phyloP scores from a whole-genome alignment of 2,888 invertebrate genomes.

The Apamea monoglypha region DNA sequence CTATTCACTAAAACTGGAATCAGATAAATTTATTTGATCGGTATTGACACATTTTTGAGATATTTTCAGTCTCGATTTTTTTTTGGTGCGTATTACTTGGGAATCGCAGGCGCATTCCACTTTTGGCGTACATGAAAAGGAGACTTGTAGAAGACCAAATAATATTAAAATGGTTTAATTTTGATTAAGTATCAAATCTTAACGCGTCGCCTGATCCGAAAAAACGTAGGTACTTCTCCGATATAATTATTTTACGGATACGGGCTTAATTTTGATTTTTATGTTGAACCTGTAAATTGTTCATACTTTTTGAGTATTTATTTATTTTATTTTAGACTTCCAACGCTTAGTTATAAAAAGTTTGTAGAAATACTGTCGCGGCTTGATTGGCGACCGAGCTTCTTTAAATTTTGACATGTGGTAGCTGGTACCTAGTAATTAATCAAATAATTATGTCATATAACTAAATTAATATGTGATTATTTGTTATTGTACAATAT shows the following conservation, averaged over 20 bases:
- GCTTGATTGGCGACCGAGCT: neutral
- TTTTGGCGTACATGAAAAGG: slow-evolving; percentile 9
- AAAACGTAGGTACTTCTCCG: neutral
- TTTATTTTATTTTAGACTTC: slow-evolving; percentile 9
- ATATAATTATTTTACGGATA: slow-evolving; percentile 19
- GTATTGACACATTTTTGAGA: slow-evolving; percentile 14
- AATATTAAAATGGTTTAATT: slow-evolving; percentile 19
- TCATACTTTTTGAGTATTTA: slow-evolving; percentile 29
- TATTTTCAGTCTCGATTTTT: slow-evolving; percentile 25
- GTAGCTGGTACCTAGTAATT: neutral
- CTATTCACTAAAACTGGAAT: neutral
- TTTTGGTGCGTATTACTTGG: slow-evolving; percentile 19
- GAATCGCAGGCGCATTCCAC: slow-evolving; percentile 67
- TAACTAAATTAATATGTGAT: slow-evolving; percentile 48
- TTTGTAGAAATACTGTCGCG: neutral
- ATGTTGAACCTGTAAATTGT: slow-evolving; percentile 10
- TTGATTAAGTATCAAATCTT: slow-evolving; percentile 11
- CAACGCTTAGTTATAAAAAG: neutral
- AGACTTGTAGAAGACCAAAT: neutral
- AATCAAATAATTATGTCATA: neutral
- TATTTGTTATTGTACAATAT: slow-evolving; percentile 39
- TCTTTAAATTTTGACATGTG: slow-evolving; percentile 21
- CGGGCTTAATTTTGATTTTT: slow-evolving; percentile 1
- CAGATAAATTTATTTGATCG: slow-evolving; percentile 4
- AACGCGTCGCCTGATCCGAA: slow-evolving; percentile 4